Percentiles rank a stretch among this genome's conserved stretches.
phyloP scores from a whole-genome alignment of 1,140 invertebrate genomes.

The Drosophila sturtevanti region DNA sequence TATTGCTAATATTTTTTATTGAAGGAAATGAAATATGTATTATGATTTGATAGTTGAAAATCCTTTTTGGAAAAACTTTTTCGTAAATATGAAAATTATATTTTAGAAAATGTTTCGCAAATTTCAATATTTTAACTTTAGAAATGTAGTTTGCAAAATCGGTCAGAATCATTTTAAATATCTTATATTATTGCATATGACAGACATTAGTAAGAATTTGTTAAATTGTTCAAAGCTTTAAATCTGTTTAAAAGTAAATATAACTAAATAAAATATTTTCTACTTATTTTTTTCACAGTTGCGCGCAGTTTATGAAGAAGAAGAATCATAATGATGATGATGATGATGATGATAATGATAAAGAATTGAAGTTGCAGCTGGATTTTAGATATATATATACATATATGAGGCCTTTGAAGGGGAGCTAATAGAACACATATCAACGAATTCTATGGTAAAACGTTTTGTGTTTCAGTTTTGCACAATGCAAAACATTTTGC shows the following conservation, averaged over 20 bases:
- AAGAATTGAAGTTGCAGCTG: slow-evolving; percentile 7
- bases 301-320: slow-evolving; percentile 49
- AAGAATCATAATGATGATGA: slow-evolving; percentile 18
- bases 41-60: no score
- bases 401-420: slow-evolving; percentile 60
- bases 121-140: no score
- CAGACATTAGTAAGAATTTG: no score
- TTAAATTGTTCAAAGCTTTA: no score
- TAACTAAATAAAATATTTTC: background rate
- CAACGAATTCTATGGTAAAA: slow-evolving; percentile 63
- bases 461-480: slow-evolving; percentile 42
- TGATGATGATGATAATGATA: background rate
- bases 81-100: no score
- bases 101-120: no score
- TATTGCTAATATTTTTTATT: no score
- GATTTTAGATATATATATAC: slow-evolving; percentile 13
- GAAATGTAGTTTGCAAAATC: no score
- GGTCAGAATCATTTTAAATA: no score
- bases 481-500: slow-evolving; percentile 37
- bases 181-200: no score
- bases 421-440: slow-evolving; percentile 71
- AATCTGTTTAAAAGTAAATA: background rate
- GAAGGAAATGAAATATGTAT: no score
- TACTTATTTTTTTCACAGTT: slow-evolving; percentile 39
- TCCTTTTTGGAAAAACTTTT: no score